Evolutionary conservation across 1,140 invertebrate genomes (phyloP), one percentile per base, ranked within the genome.

Genomic region (Drosophila pruinosa): DNA sequence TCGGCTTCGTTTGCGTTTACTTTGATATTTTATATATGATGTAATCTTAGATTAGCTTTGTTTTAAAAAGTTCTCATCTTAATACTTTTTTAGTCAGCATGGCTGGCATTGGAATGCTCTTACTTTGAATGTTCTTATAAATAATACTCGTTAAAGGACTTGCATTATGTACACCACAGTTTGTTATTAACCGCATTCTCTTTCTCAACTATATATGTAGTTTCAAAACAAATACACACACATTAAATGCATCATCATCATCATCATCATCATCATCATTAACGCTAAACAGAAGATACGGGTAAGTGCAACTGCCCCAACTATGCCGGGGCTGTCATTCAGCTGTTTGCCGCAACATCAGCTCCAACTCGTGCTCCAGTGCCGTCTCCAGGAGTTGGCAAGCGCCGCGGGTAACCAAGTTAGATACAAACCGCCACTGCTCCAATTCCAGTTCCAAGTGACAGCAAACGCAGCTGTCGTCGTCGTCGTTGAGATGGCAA

Each of bases 101-200:
- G 64, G 28, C 63, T 69, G 62, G 17, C 52, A 56, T 57, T 45
- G 15, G 21, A 54, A 41, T 57, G 41, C 56, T 52, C 62, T 57
- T 56, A 54, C 62, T 62, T 45, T 45, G 43, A 26, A 48, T 28
- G 17, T 28, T 70, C 78, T 83, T 83, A 83, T 47, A 86, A 76
- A 83, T 83, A 86, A 83, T 86, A 83, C 80, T 83, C 73, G 56
- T 80, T 73, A 76, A 83, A 86, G 80, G 80, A 83, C 80, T 76
- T 34, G 65, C 71, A 67, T 59, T 83, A 86, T 86, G 68, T 86
- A 83, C 80, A 86, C 59, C 62, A 54, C 53, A 82, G 73, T 82
- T 48, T 48, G 21, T 83, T 56, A 78, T 72, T 61, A 81, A 64
- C 45, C 69, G 63, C 57, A 10, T 69, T 74, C 6, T 19, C 39